These are phyloP conservation scores for Mantis religiosa DNA, from an alignment of 2,888 invertebrate species.

Conservation along the genomic window DNA sequence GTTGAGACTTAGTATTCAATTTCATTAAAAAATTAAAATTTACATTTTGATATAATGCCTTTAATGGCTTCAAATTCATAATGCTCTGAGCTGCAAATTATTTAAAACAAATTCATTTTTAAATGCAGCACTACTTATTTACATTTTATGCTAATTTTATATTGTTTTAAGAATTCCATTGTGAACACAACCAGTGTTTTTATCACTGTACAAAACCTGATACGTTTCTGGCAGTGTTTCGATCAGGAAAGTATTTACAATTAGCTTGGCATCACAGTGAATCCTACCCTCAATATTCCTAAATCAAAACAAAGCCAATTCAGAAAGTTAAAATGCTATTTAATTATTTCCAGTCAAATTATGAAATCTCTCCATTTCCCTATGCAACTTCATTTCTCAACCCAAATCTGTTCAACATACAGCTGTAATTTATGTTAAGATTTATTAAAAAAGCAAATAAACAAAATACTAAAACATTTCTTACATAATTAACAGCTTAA, in stretches of 20 bases:
- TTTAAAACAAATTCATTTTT: not conserved
- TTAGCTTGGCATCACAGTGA: slow-evolving; percentile 1
- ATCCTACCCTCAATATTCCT: not conserved
- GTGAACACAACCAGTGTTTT: slow-evolving; percentile 1
- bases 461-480: not conserved
- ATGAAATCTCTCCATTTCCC: not conserved
- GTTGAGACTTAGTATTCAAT: not conserved
- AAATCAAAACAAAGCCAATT: not conserved
- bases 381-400: not conserved
- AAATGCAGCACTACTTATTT: slow-evolving; percentile 4
- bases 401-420: not conserved
- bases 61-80: not conserved
- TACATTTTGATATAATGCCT: not conserved
- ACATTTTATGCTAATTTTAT: slow-evolving; percentile 5
- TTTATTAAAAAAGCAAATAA: not conserved
- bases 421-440: not conserved
- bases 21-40: slow-evolving; percentile 7
- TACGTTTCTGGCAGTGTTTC: slow-evolving; percentile 12
- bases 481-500: not conserved
- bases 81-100: slow-evolving; percentile 3
- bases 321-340: not conserved
- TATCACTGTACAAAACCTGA: slow-evolving; percentile 16
- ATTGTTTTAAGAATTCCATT: not conserved
- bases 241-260: slow-evolving; percentile 16
- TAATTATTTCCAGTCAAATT: slow-evolving; percentile 10